Base-by-base conservation (phyloP, 2,797 vertebrate species). In the Brotula barbata region DNA sequence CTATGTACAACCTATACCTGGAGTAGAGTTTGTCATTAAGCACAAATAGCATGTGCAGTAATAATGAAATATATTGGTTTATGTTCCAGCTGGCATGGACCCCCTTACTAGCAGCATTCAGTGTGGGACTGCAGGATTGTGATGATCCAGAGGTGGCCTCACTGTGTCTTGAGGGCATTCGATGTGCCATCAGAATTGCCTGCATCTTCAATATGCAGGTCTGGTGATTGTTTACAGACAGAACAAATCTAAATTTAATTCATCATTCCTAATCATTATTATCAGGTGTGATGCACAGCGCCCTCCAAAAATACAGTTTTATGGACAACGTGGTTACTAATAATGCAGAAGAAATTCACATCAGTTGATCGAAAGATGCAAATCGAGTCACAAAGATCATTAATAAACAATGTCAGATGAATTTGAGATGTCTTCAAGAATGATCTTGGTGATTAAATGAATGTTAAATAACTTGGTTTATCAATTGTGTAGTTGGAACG, bases 141-240 rank as follows among this genome's bases (percentile, higher is more conserved):
- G 96, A 98, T 0, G 96, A 98, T 84, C 93, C 93, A 0, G 96
- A 99, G 44, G 96, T 98, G 52, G 95, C 95, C 0, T 94, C 94
- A 0, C 88, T 98, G 71, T 99, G 96, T 73, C 82, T 98, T 80
- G 96, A 98, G 87, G 96, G 96, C 59, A 98, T 97, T 42, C 93
- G 96, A 11, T 98, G 96, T 83, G 96, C 96, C 5, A 90, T 98
- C 77, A 90, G 96, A 79, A 97, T 98, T 6, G 93, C 96, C 45
- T 95, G 92, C 68, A 98, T 98, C 87, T 98, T 98, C 78, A 91
- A 73, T 86, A 97, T 98, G 96, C 96, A 98, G 94, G 96, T 98
- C 61, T 58, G 92, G 13, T 22, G 16, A 34, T 3, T 17, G 37
- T 44, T 15, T 9, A 19, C 3, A n/a, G 23, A 43, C 28, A 11